Evolutionary conservation across 2,797 vertebrate species (phyloP).

Genomic region (Acestrorhynchus altus): DNA sequence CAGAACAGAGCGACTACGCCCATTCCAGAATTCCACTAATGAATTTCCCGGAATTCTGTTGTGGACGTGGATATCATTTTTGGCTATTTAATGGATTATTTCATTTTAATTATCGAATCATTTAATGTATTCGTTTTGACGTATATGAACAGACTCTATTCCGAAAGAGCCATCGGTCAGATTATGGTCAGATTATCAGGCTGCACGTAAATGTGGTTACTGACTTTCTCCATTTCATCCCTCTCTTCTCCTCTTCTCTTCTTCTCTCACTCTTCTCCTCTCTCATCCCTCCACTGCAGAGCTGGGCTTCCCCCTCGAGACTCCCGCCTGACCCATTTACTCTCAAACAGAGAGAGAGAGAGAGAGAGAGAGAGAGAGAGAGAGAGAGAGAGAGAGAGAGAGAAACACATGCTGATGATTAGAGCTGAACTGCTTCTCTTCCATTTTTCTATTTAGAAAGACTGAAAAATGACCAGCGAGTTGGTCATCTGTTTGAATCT

Average conservation of each 20-base stretch:
- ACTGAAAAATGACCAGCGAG: slow-evolving; percentile 39
- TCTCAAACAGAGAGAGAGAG: not conserved
- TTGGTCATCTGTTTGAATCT: slow-evolving; percentile 11
- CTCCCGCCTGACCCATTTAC: slow-evolving; percentile 47
- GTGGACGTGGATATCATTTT: too few species aligned
- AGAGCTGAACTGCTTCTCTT: slow-evolving; percentile 27
- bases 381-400: slow-evolving; percentile 42
- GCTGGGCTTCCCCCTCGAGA: slow-evolving; percentile 32
- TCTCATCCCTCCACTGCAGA: slow-evolving; percentile 14
- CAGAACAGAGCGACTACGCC: too few species aligned
- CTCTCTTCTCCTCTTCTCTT: slow-evolving; percentile 3
- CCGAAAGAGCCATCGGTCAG: too few species aligned
- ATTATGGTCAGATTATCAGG: too few species aligned
- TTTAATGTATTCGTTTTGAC: too few species aligned
- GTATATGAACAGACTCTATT: too few species aligned
- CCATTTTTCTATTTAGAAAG: slow-evolving; percentile 37
- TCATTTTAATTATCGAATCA: too few species aligned
- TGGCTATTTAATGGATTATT: too few species aligned
- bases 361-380: not conserved
- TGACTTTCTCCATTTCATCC: slow-evolving; percentile 30
- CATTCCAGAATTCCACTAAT: too few species aligned
- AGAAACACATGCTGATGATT: slow-evolving; percentile 44
- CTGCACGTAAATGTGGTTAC: too few species aligned
- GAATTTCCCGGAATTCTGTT: too few species aligned
- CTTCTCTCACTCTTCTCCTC: not conserved